Evolutionary conservation across 2,113 vertebrate species (phyloP), one percentile per base, ranked within the genome.

Genomic region (Todiramphus chloris): DNA sequence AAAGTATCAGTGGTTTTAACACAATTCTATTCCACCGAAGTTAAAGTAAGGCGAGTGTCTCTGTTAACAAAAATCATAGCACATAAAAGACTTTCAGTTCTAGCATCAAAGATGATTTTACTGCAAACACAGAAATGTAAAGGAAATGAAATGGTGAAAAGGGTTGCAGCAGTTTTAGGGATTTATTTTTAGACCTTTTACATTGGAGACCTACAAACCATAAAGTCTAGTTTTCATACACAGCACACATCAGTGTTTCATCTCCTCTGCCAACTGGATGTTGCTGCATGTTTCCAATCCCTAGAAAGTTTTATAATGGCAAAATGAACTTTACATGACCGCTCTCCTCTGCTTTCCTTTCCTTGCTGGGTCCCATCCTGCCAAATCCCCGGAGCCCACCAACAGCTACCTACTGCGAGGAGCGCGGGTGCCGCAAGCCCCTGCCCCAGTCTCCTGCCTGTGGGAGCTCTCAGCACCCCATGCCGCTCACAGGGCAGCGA

Each of bases 71-170:
- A 77, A 78, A 83, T 51, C 35, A 58, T 28, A 80, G 78, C 53
- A 73, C 58, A 59, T 79, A 97, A 95, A 96, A 7, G 28, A 63
- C 41, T 80, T 89, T 33, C 87, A 64, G 60, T 75, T 88, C 91
- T 74, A 95, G 67, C 93, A 93, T 96, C 89, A 94, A 93, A 94
- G 91, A 46, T 69, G 77, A 43, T 63, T 91, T 96, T 95, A 94
- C 89, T 59, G 74, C 48, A 87, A 96, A 94, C 81, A 91, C 41
- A 92, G 63, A 87, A 79, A 84, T 0, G 27, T 43, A 75, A 91
- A 70, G 77, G 77, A 96, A 95, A 94, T 74, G 41, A 94, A 96
- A 83, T 13, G 4, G 62, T 55, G 46, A 83, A 89, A 91, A 78
- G 33, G n/a, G 12, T 80, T 79, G 80, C 88, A 89, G 55, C 66